These are phyloP conservation scores for Ailurus styani DNA, from an alignment of 2,113 vertebrate species.

Conservation along the genomic window DNA sequence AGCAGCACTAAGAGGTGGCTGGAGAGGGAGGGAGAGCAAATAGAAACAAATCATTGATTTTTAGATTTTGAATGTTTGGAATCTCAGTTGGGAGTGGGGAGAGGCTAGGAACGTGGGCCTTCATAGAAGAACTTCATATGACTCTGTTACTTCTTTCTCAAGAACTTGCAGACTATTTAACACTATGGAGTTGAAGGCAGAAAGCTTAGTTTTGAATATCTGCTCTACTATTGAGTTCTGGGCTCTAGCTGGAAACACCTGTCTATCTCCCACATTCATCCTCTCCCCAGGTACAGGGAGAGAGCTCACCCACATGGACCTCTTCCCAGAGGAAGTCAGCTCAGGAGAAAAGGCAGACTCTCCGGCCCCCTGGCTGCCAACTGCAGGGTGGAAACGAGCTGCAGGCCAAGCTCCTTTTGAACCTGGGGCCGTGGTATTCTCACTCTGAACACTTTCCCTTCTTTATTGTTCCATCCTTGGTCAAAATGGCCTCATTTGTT, in stretches of 20 bases:
- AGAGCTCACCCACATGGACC: background rate
- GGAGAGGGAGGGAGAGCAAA: background rate
- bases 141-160: background rate
- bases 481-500: background rate
- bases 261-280: background rate
- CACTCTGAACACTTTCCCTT: background rate
- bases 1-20: background rate
- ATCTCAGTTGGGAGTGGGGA: background rate
- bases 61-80: background rate
- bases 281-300: background rate
- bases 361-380: background rate
- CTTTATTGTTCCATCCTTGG: background rate
- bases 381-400: background rate
- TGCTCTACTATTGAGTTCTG: background rate
- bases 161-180: background rate
- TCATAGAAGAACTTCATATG: background rate
- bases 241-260: background rate
- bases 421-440: background rate
- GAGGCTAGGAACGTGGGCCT: background rate
- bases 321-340: background rate
- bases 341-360: background rate
- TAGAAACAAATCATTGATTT: background rate
- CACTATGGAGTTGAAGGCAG: background rate
- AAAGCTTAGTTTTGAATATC: background rate
- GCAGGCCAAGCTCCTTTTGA: background rate